Evolutionary conservation across 1,140 invertebrate genomes (phyloP).

Genomic region (Lepidotrigona ventralis): DNA sequence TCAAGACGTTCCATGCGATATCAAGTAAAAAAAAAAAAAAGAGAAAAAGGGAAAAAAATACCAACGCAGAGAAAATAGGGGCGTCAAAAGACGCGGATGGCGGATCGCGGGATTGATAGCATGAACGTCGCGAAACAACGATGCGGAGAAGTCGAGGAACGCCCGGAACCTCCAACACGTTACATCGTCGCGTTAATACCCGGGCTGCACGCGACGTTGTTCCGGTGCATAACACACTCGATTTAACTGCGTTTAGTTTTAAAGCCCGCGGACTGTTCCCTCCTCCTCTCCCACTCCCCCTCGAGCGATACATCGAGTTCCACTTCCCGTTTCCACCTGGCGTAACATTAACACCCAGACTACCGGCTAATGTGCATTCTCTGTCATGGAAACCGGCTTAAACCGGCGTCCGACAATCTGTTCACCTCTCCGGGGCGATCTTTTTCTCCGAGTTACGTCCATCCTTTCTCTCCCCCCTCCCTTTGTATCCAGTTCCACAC

Average conservation of each 20-base stretch:
- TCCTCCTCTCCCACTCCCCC: background rate
- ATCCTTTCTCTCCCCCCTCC: no score
- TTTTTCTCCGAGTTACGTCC: no score
- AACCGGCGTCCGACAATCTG: conserved; percentile 20
- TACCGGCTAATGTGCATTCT: conserved; percentile 30
- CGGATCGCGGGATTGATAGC: background rate
- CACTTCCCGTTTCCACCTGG: conserved; percentile 34
- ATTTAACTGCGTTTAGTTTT: conserved; percentile 52
- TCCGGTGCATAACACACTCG: conserved; percentile 42
- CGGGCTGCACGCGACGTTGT: conserved; percentile 29
- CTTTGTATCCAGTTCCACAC: no score
- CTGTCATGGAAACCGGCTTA: conserved; percentile 42
- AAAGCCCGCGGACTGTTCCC: conserved; percentile 23
- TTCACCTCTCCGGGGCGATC: background rate
- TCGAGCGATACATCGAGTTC: conserved; percentile 42
- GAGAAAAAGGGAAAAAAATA: no score
- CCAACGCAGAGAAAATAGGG: no score
- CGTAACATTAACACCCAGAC: conserved; percentile 19
- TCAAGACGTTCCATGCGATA: no score
- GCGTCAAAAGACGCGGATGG: background rate
- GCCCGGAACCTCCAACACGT: conserved; percentile 23
- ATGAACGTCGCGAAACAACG: background rate
- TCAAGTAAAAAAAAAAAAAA: no score
- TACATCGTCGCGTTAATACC: conserved; percentile 23
- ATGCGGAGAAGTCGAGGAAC: conserved; percentile 14